Evolutionary conservation across 30 jellyfish, hydroid and myxozoan genomes (phyloP).

Genomic region (Pseudorhiza aurosa): DNA sequence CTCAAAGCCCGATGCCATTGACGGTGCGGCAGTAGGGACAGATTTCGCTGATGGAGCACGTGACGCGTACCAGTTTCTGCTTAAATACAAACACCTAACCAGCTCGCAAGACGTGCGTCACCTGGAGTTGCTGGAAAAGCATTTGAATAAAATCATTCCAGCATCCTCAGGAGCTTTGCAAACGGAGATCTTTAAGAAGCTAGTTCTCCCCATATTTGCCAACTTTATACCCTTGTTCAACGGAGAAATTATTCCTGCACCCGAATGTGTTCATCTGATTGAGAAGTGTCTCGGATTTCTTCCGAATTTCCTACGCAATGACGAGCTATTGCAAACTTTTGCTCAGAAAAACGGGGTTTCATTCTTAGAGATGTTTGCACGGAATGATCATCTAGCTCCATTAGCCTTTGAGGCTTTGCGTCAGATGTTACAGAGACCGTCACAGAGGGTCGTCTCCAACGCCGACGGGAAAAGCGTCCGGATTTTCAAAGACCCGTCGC

Average conservation of each 20-base stretch:
- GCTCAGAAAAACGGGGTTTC: slow-evolving; percentile 40
- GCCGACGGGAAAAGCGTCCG: slow-evolving; percentile 51
- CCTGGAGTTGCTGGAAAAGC: slow-evolving; percentile 23
- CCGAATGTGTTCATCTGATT: slow-evolving; percentile 3
- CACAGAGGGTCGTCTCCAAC: background rate
- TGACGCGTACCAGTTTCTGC: slow-evolving; percentile 34
- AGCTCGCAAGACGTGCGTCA: background rate
- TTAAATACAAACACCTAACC: slow-evolving; percentile 31
- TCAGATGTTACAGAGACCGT: background rate
- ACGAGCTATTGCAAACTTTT: slow-evolving; percentile 15
- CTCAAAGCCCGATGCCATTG: background rate
- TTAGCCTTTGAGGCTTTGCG: slow-evolving; percentile 15
- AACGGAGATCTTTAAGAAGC: slow-evolving; percentile 32
- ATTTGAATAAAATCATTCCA: slow-evolving; percentile 31
- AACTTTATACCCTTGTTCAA: background rate
- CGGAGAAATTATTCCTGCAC: background rate
- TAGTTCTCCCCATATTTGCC: slow-evolving; percentile 23
- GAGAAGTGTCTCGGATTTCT: slow-evolving; percentile 16
- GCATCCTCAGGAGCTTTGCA: slow-evolving; percentile 28
- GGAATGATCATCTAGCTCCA: slow-evolving; percentile 22
- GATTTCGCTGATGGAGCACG: slow-evolving; percentile 32
- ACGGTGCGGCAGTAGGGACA: background rate
- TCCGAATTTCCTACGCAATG: slow-evolving; percentile 14
- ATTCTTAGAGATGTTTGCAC: slow-evolving; percentile 13
- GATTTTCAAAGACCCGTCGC: slow-evolving; percentile 34